Conservation (phyloP, 2,888 invertebrate species). For the Diloba caeruleocephala region DNA sequence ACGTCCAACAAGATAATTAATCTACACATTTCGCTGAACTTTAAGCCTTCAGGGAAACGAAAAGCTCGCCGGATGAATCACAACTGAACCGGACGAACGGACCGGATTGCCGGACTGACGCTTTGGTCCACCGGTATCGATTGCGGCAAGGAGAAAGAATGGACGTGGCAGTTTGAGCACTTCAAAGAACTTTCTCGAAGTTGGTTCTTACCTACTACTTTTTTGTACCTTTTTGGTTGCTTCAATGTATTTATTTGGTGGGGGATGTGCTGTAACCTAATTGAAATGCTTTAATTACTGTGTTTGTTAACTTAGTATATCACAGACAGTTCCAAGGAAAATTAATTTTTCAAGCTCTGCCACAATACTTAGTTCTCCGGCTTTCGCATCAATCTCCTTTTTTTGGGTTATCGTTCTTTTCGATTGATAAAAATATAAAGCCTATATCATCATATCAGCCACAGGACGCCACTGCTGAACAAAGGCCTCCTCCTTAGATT, state of each 20-base stretch:
- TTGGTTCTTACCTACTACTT: not conserved
- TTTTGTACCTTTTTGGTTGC: not conserved
- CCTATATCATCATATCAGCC: too few relatives aligned
- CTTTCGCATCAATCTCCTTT: too few relatives aligned
- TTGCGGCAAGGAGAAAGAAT: constrained; percentile 27
- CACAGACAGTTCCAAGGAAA: too few relatives aligned
- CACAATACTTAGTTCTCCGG: too few relatives aligned
- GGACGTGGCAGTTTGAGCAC: constrained; percentile 16
- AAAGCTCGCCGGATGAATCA: constrained; percentile 31
- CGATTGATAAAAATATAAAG: too few relatives aligned
- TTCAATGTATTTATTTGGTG: not conserved
- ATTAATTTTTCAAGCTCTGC: too few relatives aligned
- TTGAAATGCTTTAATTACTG: too few relatives aligned
- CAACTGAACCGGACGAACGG: constrained; percentile 36
- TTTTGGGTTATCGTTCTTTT: too few relatives aligned
- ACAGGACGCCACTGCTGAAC: too few relatives aligned
- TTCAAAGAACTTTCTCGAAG: constrained; percentile 30
- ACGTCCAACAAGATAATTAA: constrained; percentile 19
- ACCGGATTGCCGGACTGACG: constrained; percentile 23
- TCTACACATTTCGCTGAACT: constrained; percentile 26
- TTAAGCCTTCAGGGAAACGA: constrained; percentile 24
- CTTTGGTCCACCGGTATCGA: constrained; percentile 31
- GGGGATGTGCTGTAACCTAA: too few relatives aligned
- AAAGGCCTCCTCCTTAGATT: too few relatives aligned
- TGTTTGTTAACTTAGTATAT: too few relatives aligned